Evolutionary conservation across 1,140 invertebrate genomes (phyloP).

Genomic region (Sarcophaga bullata): DNA sequence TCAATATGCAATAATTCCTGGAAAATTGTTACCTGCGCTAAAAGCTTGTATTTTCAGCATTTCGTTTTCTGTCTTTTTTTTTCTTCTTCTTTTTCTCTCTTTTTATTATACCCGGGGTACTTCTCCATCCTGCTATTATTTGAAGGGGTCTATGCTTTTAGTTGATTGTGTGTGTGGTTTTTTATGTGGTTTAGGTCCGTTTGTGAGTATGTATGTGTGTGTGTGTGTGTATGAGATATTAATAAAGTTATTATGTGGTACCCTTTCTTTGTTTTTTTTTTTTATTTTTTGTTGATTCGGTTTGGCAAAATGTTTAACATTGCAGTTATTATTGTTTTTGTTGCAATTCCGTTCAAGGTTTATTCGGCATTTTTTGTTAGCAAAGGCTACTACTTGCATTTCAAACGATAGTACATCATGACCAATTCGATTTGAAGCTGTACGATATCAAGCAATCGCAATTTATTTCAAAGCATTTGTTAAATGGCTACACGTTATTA

Average conservation of each 20-base stretch:
- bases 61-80: neutral
- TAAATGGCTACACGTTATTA: no score
- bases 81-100: neutral
- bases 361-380: neutral
- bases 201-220: neutral
- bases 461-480: no score
- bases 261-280: neutral
- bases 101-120: neutral
- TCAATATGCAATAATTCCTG: constrained; percentile 9
- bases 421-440: neutral
- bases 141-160: neutral
- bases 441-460: no score
- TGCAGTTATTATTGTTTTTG: no score
- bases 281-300: no score
- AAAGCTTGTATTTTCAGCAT: neutral
- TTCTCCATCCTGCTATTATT: neutral
- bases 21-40: constrained; percentile 21
- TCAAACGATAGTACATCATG: neutral
- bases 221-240: neutral
- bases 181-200: no score
- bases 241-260: constrained; percentile 22
- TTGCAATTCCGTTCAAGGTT: neutral
- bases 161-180: neutral
- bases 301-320: no score
- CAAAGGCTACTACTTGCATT: neutral